Evolutionary conservation across 1,140 invertebrate genomes (phyloP), one percentile per base, ranked within the genome.

Genomic region (Uloborus diversus): DNA sequence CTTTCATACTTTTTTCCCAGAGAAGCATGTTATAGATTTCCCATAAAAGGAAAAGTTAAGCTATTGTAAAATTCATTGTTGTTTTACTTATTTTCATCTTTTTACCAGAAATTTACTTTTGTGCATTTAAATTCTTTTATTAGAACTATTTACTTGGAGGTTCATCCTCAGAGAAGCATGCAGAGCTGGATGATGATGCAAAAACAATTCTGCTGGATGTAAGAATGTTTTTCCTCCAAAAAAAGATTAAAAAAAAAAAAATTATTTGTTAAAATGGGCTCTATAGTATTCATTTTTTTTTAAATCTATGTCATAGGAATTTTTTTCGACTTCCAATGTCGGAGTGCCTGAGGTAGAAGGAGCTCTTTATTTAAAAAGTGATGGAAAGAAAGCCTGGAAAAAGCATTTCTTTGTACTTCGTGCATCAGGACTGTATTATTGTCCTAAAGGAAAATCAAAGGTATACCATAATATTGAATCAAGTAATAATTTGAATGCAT

Each of bases 371-470:
- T 90, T 99, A 65, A 99, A 99, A 87, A 92, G 93, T 25, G 97
- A 99, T 84, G 94, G 95, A 4, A 98, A 98, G 86, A 99, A 99
- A 86, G 95, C 94, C 20, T 99, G 98, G 98, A 99, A 99, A 86
- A 96, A 96, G 86, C 95, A 96, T 84, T 95, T 96, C 85, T 99
- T 98, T 88, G 95, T 91, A 7, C 87, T 98, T 7, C 88, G 96
- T 81, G 92, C 95, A 9, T 98, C 96, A 11, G 96, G 95, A 82
- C 89, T 99, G 0, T 99, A 98, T 87, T 99, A 98, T 86, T 97
- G 93, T 86, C 94, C 95, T 14, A 98, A 98, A 88, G 95, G 95
- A 70, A 96, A 96, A 87, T 91, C 87, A 47, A 89, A 89, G 83
- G 85, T 87, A 33, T 86, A 47, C 11, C 5, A 32, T 68, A 20